Evolutionary conservation across 2,888 invertebrate genomes (phyloP).

Genomic region (Bombyx huttoni): DNA sequence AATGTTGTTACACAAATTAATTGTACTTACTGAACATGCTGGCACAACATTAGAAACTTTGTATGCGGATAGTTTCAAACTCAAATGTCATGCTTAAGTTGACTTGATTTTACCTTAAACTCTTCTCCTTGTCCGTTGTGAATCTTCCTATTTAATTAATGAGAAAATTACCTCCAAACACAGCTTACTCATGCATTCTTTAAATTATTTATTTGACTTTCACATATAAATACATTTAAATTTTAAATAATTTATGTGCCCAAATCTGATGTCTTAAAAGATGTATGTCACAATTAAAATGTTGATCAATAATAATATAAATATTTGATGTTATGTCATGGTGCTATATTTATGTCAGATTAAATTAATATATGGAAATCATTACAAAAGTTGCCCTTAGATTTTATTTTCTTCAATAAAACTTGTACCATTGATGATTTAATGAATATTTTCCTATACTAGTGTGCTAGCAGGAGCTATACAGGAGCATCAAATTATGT

Average conservation of each 20-base stretch:
- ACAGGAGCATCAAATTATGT: background rate
- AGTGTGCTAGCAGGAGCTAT: background rate
- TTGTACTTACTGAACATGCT: too few species aligned
- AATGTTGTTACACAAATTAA: too few species aligned
- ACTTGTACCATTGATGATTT: background rate
- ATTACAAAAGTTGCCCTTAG: background rate
- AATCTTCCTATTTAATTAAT: slow-evolving; percentile 12
- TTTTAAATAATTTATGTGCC: slow-evolving; percentile 22
- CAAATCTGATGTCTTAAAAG: slow-evolving; percentile 33
- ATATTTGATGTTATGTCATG: slow-evolving; percentile 45
- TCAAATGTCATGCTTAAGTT: background rate
- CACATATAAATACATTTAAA: slow-evolving; percentile 34
- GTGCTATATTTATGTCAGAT: slow-evolving; percentile 19
- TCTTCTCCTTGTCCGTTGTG: slow-evolving; percentile 1
- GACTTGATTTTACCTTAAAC: background rate
- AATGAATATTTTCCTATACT: slow-evolving; percentile 7
- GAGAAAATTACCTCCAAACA: slow-evolving; percentile 9
- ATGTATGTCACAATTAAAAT: slow-evolving; percentile 53
- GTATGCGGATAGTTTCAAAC: too few species aligned
- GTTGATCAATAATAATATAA: slow-evolving; percentile 63
- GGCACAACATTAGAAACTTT: too few species aligned
- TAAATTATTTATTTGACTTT: slow-evolving; percentile 30
- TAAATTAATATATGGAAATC: too few species aligned
- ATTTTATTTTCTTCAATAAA: slow-evolving; percentile 11
- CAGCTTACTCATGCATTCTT: background rate